These are phyloP conservation scores for Sebastes baramenuke DNA, from an alignment of 2,797 vertebrate species.

Conservation along the genomic window DNA sequence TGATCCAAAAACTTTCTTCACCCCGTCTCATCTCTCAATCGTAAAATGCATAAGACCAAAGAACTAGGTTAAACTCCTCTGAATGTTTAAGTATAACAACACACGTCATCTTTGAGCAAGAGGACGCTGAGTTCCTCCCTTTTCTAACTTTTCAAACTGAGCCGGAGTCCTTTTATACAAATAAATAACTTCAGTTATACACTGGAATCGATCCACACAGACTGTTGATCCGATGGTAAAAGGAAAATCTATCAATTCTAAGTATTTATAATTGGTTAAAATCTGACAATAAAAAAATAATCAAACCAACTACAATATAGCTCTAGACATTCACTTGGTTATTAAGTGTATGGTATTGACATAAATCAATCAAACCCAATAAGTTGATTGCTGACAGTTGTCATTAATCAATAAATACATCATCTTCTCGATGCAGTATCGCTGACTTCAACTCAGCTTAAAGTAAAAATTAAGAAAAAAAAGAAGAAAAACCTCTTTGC, in stretches of 20 bases:
- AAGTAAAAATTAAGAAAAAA: slow-evolving; percentile 15
- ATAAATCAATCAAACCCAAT: slow-evolving; percentile 5
- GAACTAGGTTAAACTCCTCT: not conserved
- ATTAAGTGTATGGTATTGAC: not conserved
- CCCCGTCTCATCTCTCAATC: slow-evolving; percentile 1
- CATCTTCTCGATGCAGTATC: slow-evolving; percentile 15
- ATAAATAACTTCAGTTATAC: not conserved
- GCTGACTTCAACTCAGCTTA: slow-evolving; percentile 59
- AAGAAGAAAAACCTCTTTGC: not conserved
- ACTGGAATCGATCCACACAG: not conserved
- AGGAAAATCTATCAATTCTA: not conserved
- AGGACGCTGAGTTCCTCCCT: not conserved
- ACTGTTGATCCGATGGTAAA: not conserved
- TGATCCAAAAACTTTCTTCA: slow-evolving; percentile 17
- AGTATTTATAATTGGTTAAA: not conserved
- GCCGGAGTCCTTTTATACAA: not conserved
- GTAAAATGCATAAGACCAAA: slow-evolving; percentile 7
- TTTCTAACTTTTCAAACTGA: not conserved
- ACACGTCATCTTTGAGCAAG: not conserved
- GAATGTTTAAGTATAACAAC: slow-evolving; percentile 13
- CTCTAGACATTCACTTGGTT: slow-evolving; percentile 4
- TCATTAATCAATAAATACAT: slow-evolving; percentile 53
- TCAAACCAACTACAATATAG: not conserved
- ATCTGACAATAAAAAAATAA: not conserved
- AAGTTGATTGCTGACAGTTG: not conserved